Conservation (phyloP, 2,888 invertebrate species). For the Callosobruchus maculatus region DNA sequence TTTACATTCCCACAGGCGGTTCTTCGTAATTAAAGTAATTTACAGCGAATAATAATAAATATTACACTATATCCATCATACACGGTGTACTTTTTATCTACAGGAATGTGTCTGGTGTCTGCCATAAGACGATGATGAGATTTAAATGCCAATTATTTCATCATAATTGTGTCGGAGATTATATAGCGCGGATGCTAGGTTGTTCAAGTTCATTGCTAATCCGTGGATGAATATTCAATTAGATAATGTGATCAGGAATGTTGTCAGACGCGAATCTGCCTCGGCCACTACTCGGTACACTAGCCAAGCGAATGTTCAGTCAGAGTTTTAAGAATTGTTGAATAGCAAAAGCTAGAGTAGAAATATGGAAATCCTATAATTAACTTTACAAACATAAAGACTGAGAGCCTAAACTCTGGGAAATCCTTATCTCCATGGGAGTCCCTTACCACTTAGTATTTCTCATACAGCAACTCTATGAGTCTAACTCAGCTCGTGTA, state of each 20-base stretch:
- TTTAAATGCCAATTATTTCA: background rate
- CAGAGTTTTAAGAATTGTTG: too few species aligned
- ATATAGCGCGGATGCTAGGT: background rate
- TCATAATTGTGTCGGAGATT: background rate
- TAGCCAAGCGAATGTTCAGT: too few species aligned
- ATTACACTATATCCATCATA: background rate
- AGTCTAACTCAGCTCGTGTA: too few species aligned
- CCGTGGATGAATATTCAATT: background rate
- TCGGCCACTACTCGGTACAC: too few species aligned
- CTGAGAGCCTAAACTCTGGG: too few species aligned
- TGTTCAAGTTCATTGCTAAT: background rate
- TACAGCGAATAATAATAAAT: background rate
- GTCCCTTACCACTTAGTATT: too few species aligned
- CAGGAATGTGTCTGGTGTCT: background rate
- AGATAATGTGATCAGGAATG: background rate
- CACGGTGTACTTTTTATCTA: background rate
- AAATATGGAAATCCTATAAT: too few species aligned
- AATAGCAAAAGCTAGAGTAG: too few species aligned
- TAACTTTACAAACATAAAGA: too few species aligned
- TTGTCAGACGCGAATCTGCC: too few species aligned
- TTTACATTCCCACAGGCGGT: background rate
- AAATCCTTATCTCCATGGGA: too few species aligned
- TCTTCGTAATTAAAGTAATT: background rate
- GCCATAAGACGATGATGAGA: background rate
- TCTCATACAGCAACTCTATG: too few species aligned